Evolutionary conservation across 2,888 invertebrate genomes (phyloP), one percentile per base, ranked within the genome.

Genomic region (Pharmacophagus antenor): DNA sequence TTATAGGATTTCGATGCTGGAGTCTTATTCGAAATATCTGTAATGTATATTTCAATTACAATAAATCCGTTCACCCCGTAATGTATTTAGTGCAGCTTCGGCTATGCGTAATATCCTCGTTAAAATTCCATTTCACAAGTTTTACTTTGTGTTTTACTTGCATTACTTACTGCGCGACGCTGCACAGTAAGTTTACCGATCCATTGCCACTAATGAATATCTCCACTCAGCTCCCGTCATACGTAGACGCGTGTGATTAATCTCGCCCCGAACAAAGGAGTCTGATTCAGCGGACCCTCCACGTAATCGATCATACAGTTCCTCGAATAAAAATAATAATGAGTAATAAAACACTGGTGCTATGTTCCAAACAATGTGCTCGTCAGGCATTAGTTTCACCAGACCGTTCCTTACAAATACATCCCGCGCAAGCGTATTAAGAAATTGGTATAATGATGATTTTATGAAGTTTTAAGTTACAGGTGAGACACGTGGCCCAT

Each of bases 271-370:
- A 85, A 90, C 88, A 89, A 90, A 88, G 85, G 83, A 80, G 76
- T 80, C 77, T 74, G 80, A 82, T 83, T 84, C 78, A 77, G 81
- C 80, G 77, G 77, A 77, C 83, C 84, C 84, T 81, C 74, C 69
- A 67, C 69, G 67, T 80, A 77, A 90, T 90, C 89, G 87, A 89
- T 89, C 88, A 88, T 82, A 78, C 79, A 79, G 80, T 82, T 80
- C 79, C 78, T 80, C 80, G 79, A 84, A 88, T 88, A 88, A 88
- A 86, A 88, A 88, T 86, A 88, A 87, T 88, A 85, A 87, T 86
- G 85, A 86, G 84, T 85, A 86, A 84, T 79, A 77, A 79, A 79
- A 80, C 68, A 71, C 79, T 75, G 74, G 69, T 76, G 80, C 85
- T 77, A 83, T 85, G 87, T 86, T 87, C 81, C 80, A 77, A 79